These are phyloP conservation scores for Progne subis DNA, from an alignment of 2,113 vertebrate species.

Conservation along the genomic window DNA sequence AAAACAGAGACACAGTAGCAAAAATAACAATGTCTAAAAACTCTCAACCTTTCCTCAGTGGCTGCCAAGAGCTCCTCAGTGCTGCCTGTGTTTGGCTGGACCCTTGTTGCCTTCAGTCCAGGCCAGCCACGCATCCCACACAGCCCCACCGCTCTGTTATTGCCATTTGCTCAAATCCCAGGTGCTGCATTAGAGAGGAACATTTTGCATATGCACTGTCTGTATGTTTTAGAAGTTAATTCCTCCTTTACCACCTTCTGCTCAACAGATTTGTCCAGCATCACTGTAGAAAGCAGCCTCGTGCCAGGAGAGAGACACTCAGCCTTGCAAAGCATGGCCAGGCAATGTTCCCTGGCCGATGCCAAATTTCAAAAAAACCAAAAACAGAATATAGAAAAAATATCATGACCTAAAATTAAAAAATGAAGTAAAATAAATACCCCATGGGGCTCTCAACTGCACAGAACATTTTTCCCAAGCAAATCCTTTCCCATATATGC, in stretches of 20 bases:
- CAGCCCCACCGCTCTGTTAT: background rate
- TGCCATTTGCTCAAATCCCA: slow-evolving; percentile 5
- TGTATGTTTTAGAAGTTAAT: slow-evolving; percentile 25
- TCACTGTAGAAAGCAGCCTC: background rate
- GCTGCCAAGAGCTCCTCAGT: background rate
- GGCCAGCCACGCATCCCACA: background rate
- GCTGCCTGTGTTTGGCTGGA: background rate
- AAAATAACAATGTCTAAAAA: background rate
- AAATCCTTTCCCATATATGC: background rate
- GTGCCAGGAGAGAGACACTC: background rate
- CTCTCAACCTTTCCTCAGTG: background rate
- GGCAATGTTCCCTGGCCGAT: background rate
- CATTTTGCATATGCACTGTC: background rate
- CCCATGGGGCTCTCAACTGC: background rate
- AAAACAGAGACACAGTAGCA: background rate
- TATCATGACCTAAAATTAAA: background rate
- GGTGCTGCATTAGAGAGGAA: background rate
- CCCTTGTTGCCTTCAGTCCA: background rate
- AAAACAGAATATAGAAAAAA: background rate
- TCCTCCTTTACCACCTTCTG: slow-evolving; percentile 18
- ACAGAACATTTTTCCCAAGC: slow-evolving; percentile 2
- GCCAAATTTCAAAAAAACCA: background rate
- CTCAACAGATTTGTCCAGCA: slow-evolving; percentile 18
- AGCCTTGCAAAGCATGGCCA: background rate
- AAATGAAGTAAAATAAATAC: background rate